phyloP scores from a whole-genome alignment of 1,140 invertebrate genomes.

The Coelopa frigida region DNA sequence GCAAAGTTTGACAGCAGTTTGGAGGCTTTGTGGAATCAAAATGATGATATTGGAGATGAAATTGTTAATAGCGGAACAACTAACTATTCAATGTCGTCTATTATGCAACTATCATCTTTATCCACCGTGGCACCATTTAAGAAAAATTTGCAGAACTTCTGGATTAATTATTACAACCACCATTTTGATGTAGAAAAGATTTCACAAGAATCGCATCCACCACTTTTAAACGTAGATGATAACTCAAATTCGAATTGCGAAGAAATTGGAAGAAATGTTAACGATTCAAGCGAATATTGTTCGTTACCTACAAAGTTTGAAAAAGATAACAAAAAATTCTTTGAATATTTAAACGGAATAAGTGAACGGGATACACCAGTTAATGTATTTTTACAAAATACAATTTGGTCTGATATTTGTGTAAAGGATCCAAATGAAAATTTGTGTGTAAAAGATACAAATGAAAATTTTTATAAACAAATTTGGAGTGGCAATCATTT shows the following conservation, averaged over 20 bases:
- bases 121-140: conserved; percentile 8
- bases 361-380: conserved; percentile 10
- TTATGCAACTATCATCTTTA: conserved; percentile 7
- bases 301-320: no score
- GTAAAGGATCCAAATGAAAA: no score
- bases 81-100: not conserved
- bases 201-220: not conserved
- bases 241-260: no score
- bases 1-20: conserved; percentile 59
- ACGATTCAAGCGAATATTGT: no score
- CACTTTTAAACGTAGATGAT: no score
- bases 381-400: conserved; percentile 15
- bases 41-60: conserved; percentile 32
- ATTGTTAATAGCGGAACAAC: not conserved
- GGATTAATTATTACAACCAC: conserved; percentile 19
- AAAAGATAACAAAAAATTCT: no score
- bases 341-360: no score
- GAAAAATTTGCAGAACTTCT: conserved; percentile 18
- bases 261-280: not conserved
- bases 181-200: conserved; percentile 10
- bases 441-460: conserved; percentile 10
- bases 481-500: no score
- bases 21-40: conserved; percentile 55
- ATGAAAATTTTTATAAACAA: conserved; percentile 19
- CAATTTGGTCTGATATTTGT: conserved; percentile 20